Conservation (phyloP, 2,797 vertebrate genomes). For the Mormyrus hasselquistii region DNA sequence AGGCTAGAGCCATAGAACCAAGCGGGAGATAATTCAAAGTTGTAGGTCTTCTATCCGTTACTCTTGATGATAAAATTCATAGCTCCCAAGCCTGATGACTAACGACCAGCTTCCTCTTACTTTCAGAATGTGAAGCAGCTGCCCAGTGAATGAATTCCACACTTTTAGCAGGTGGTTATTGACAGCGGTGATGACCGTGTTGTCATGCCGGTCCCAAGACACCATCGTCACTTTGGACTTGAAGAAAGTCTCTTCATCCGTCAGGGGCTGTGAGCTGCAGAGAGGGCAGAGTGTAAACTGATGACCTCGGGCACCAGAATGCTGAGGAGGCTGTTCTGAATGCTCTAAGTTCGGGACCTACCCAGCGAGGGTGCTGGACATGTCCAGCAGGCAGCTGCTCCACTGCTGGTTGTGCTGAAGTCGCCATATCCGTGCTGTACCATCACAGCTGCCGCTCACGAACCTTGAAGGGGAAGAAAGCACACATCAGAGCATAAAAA, state of each 20-base stretch:
- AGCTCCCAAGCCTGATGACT: neutral
- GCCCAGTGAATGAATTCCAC: constrained; percentile 89
- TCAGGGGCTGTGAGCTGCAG: constrained; percentile 54
- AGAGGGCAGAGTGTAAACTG: neutral
- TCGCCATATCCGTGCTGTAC: constrained; percentile 88
- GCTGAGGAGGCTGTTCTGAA: neutral
- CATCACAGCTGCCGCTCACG: constrained; percentile 93
- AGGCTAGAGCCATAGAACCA: neutral
- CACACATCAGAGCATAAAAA: neutral
- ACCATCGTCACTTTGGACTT: constrained; percentile 98
- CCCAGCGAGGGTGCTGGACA: constrained; percentile 82
- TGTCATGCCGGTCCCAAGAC: constrained; percentile 90
- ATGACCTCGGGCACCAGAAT: neutral
- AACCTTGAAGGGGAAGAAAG: constrained; percentile 63
- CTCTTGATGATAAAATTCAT: neutral
- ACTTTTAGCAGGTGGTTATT: constrained; percentile 96
- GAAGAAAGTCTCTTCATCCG: constrained; percentile 82
- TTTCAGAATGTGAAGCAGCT: constrained; percentile 85
- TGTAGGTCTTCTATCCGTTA: neutral
- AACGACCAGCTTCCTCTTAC: constrained; percentile 53
- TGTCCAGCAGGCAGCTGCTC: constrained; percentile 84
- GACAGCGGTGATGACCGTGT: constrained; percentile 86
- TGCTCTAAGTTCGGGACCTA: constrained; percentile 39
- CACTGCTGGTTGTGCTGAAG: constrained; percentile 82
- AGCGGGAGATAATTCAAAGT: neutral